Base-by-base conservation (phyloP, 1,140 invertebrate species). In the Zaprionus camerounensis region DNA sequence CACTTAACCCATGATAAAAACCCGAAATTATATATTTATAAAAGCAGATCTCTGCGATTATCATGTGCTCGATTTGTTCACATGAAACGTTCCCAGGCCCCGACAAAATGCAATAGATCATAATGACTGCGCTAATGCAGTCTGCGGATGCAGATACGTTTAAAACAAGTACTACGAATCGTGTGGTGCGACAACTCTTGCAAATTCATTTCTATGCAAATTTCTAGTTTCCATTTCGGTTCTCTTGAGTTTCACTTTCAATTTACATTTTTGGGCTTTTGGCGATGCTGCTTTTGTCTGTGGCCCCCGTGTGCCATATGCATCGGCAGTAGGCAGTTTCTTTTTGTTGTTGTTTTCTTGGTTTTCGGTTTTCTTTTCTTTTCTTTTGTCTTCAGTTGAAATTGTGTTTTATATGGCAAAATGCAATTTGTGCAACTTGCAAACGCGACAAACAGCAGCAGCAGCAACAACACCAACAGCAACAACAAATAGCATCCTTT, bases 351-450 rank as follows among this genome's bases (percentile, higher is more conserved):
- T 61, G 31, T 49, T 38, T 56, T 58, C 20, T 56, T 56, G 28
- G 24, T 49, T 58, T 44, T 51, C 36, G 46, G 61, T 65, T 78
- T 82, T 82, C 66, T 77, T 51, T 51, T 22, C 20, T 70, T 85
- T 90, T 82, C 76, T 85, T 90, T 90, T 90, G 85, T 90, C 73
- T 90, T 68, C 81, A 74, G 77, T 74, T 81, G 84, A 84, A 88
- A 87, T 88, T 87, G 83, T 87, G 84, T 87, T 90, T 90, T 90
- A 91, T 90, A 90, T 90, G 85, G 85, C 78, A 90, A 90, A 90
- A 90, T 90, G 86, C 86, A 90, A 90, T 90, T 90, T 90, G 85
- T 90, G 85, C 85, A 90, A 90, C 85, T 91, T 62, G 84, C 84
- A 85, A 87, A 90, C 83, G 85, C 81, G 81, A 88, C 84, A 88